Evolutionary conservation across 2,888 invertebrate genomes (phyloP).

Genomic region (Thereva nobilitata): DNA sequence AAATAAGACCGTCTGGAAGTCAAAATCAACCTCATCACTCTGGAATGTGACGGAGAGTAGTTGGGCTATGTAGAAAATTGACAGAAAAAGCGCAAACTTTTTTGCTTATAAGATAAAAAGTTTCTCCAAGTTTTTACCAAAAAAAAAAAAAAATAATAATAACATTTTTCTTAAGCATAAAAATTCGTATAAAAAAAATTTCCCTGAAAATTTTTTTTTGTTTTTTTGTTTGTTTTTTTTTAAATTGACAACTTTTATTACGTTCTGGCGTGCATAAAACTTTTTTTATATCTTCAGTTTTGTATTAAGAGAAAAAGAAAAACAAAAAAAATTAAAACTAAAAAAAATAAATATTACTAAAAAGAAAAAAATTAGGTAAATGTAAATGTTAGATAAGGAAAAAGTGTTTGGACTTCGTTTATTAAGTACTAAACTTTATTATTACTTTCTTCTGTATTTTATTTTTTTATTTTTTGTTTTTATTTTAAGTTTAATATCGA

Average conservation of each 20-base stretch:
- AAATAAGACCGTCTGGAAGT: conserved; percentile 58
- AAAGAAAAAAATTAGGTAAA: no score
- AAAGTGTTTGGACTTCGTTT: neutral
- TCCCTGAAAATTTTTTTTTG: conserved; percentile 19
- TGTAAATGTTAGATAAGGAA: neutral
- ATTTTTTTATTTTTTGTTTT: neutral
- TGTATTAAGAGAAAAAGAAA: neutral
- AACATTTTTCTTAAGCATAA: no score
- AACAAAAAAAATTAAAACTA: neutral
- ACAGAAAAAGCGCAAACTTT: conserved; percentile 87
- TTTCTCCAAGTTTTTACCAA: conserved; percentile 22
- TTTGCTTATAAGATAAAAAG: conserved; percentile 78
- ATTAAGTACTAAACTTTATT: neutral
- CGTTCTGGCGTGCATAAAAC: no score
- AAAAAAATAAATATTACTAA: neutral
- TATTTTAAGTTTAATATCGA: neutral
- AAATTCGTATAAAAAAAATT: no score
- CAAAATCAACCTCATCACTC: conserved; percentile 63
- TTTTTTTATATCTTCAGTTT: no score
- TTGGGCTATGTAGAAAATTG: conserved; percentile 87
- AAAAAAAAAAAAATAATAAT: conserved; percentile 46
- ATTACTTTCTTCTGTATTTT: neutral
- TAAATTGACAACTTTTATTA: no score
- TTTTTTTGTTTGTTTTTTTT: neutral
- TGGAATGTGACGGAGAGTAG: conserved; percentile 93